phyloP scores from a whole-genome alignment of 2,113 vertebrate species.

The Macroglossus sobrinus region DNA sequence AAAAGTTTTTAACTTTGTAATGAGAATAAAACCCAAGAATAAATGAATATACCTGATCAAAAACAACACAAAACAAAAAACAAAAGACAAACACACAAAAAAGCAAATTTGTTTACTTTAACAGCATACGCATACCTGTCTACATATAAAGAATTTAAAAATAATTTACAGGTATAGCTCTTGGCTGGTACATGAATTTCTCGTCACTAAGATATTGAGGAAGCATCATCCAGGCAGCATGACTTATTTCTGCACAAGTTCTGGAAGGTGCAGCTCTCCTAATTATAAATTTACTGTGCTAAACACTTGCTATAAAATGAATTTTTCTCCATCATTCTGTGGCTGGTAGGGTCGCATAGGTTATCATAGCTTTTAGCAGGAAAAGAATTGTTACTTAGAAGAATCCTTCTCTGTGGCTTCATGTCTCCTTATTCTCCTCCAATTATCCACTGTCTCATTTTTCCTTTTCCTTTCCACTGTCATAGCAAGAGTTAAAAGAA shows the following conservation, averaged over 20 bases:
- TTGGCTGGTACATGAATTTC: not conserved
- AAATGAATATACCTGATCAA: not conserved
- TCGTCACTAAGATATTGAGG: not conserved
- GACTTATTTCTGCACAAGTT: not conserved
- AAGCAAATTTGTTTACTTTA: not conserved
- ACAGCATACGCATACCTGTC: not conserved
- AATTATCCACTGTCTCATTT: not conserved
- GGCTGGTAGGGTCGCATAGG: not conserved
- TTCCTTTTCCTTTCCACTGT: not conserved
- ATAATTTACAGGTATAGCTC: not conserved
- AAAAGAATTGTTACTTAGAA: not conserved
- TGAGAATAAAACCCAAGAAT: not conserved
- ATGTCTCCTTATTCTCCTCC: not conserved
- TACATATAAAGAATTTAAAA: not conserved
- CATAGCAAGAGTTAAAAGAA: not conserved
- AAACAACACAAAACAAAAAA: not conserved
- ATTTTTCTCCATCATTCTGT: not conserved
- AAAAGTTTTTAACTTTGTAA: not conserved
- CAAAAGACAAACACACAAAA: no score
- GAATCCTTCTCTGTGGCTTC: not conserved
- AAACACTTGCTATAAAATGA: not conserved
- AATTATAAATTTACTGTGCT: not conserved
- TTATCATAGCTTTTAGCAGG: not conserved
- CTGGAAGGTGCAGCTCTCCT: not conserved
- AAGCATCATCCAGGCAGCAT: not conserved